These are phyloP conservation scores for Eulemur macaco DNA, from an alignment of 2,113 vertebrate species.

Conservation along the genomic window DNA sequence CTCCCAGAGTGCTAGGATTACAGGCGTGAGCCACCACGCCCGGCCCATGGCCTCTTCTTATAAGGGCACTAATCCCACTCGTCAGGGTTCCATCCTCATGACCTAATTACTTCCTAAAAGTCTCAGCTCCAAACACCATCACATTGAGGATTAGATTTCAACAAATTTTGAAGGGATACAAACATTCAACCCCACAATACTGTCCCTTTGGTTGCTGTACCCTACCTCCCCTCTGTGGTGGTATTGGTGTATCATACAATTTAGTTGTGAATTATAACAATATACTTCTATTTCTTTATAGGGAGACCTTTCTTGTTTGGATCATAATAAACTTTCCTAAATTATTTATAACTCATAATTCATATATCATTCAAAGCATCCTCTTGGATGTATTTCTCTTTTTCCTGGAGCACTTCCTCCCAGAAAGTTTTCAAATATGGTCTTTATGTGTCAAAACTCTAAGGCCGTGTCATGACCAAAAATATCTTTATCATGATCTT, in stretches of 20 bases:
- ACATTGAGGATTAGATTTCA: neutral
- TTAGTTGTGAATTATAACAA: neutral
- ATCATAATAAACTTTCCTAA: conserved; percentile 1
- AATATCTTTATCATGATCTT: neutral
- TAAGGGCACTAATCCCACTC: neutral
- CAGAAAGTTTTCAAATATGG: neutral
- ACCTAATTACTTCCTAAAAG: neutral
- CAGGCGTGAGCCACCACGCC: too few relatives aligned
- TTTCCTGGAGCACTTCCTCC: neutral
- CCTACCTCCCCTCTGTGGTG: neutral
- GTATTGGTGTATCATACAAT: neutral
- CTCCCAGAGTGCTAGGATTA: too few relatives aligned
- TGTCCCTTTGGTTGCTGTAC: neutral
- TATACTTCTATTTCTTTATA: neutral
- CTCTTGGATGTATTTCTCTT: neutral
- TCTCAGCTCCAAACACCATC: neutral
- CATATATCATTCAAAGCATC: neutral
- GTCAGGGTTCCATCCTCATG: neutral
- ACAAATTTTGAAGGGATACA: neutral
- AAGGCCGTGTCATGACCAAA: neutral
- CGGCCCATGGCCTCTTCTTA: neutral
- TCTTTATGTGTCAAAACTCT: neutral
- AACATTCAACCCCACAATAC: neutral
- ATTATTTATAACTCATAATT: neutral
- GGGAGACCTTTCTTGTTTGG: neutral